Percentiles rank a stretch among this genome's conserved stretches.
These are phyloP conservation scores for Amphipoea lucens DNA, from an alignment of 2,888 invertebrate species.

Conservation along the genomic window DNA sequence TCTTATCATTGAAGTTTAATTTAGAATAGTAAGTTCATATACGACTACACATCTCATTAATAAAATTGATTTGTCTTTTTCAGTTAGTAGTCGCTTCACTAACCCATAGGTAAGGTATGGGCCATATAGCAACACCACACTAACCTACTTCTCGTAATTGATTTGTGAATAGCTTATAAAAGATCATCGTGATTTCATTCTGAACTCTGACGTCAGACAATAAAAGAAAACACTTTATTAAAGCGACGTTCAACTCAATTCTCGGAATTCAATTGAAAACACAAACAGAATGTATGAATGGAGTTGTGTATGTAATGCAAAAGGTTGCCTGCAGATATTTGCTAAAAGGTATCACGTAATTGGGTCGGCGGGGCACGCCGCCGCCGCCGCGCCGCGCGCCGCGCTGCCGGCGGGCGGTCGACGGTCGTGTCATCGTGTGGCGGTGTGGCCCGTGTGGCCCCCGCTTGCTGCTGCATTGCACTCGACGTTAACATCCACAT, in stretches of 20 bases:
- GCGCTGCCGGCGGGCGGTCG: neutral
- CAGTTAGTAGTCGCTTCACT: neutral
- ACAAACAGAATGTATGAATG: slow-evolving; percentile 30
- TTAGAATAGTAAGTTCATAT: neutral
- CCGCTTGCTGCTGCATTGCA: neutral
- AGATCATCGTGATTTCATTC: slow-evolving; percentile 10
- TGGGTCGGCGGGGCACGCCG: slow-evolving; percentile 34
- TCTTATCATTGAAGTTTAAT: neutral
- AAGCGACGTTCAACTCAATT: slow-evolving; percentile 1
- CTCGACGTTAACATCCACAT: slow-evolving; percentile 10
- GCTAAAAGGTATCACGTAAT: slow-evolving; percentile 47
- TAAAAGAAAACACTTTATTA: slow-evolving; percentile 9
- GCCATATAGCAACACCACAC: neutral
- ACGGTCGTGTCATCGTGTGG: neutral
- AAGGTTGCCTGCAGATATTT: slow-evolving; percentile 43
- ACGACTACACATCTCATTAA: neutral
- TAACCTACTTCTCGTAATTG: slow-evolving; percentile 1
- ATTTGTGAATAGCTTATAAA: neutral
- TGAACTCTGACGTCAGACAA: neutral
- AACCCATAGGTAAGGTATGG: neutral
- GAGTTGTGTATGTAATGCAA: slow-evolving; percentile 10
- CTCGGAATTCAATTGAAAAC: slow-evolving; percentile 25
- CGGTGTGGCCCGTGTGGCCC: neutral
- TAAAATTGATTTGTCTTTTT: neutral
- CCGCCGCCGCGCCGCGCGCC: too few species aligned